Evolutionary conservation across 2,113 vertebrate species (phyloP), one percentile per base, ranked within the genome.

Genomic region (Apteryx mantelli): DNA sequence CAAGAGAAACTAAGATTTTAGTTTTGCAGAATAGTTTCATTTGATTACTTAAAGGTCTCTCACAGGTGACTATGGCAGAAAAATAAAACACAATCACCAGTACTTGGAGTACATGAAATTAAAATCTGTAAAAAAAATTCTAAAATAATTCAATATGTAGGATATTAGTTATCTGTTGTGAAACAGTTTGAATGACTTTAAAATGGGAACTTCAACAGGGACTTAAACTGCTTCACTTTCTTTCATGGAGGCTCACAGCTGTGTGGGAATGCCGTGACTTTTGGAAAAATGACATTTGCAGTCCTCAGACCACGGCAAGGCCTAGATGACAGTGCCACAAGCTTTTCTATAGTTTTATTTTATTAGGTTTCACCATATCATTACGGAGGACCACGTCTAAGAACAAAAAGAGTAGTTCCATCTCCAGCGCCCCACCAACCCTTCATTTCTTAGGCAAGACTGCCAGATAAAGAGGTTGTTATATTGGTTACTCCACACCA

Each of bases 211-310:
- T 79, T 52, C 38, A 44, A 56, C n/a, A 53, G 17, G 17, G 34
- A 52, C 80, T 89, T 82, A 13, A 87, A 5, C 14, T 78, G 65
- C 22, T 89, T 91, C 6, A 7, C 64, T 88, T 60, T 87, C 38
- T 87, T 94, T 82, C 40, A 26, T 22, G 38, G 26, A 89, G 20
- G 55, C 20, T 70, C 81, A 82, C 0, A 1, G 18, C 53, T 56
- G 91, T 0, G 6, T 76, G 61, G 34, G 61, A 91, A 82, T 46
- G 81, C 73, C 88, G 80, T 91, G 95, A 94, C 86, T 95, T 95
- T 69, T 84, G 89, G 89, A 81, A 95, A 97, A 93, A 79, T 11
- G 48, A 40, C 32, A 50, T 75, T 95, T 86, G 76, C 69, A 88
- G 48, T 13, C 38, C 65, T 69, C 34, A 68, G 65, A 93, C 52